Evolutionary conservation across 1,140 invertebrate genomes (phyloP).

Genomic region (Anastrepha obliqua): DNA sequence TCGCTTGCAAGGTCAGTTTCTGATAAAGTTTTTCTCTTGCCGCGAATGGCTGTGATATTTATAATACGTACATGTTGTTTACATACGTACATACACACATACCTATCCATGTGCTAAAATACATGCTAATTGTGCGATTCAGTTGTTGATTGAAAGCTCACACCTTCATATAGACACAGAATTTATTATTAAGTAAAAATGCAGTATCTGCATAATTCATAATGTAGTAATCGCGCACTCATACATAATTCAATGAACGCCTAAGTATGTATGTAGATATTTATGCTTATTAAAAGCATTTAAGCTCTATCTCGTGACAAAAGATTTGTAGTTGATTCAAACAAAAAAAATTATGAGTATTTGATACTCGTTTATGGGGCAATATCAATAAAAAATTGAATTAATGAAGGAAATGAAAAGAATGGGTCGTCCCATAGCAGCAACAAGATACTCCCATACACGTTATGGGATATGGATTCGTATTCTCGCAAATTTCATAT

Average conservation of each 20-base stretch:
- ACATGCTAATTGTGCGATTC: constrained; percentile 16
- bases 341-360: too few species aligned
- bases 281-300: not conserved
- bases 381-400: too few species aligned
- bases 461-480: too few species aligned
- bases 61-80: not conserved
- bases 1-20: constrained; percentile 36
- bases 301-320: not conserved
- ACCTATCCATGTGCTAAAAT: not conserved
- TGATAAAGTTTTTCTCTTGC: constrained; percentile 16
- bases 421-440: too few species aligned
- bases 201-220: constrained; percentile 35
- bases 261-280: not conserved
- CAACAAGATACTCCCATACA: too few species aligned
- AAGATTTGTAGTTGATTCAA: too few species aligned
- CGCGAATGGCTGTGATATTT: not conserved
- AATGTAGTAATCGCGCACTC: not conserved
- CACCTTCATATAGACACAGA: not conserved
- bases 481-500: too few species aligned
- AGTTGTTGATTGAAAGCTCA: constrained; percentile 2
- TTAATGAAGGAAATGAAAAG: too few species aligned
- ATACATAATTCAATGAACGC: not conserved
- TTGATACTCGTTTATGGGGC: too few species aligned
- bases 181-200: constrained; percentile 24
- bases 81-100: not conserved